Evolutionary conservation across 1,140 invertebrate species (phyloP).

Genomic region (Papilio polyxenes): DNA sequence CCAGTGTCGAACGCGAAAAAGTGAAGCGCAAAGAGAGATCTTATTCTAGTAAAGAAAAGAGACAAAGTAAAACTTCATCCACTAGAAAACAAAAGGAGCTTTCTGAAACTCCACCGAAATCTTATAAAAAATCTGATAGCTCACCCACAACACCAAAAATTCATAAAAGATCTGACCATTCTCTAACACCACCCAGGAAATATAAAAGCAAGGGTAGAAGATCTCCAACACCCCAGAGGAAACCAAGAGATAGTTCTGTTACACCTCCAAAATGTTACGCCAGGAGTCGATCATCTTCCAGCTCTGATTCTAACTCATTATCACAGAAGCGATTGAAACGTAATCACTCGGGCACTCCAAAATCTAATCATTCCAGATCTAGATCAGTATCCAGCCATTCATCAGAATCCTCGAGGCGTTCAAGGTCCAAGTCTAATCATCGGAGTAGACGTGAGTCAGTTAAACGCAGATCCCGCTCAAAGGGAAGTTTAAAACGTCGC

Average conservation of each 20-base stretch:
- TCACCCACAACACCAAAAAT: constrained; percentile 56
- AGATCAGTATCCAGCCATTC: constrained; percentile 47
- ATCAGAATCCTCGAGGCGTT: constrained; percentile 52
- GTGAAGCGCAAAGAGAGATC: constrained; percentile 47
- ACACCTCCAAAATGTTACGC: constrained; percentile 72
- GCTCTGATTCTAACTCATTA: constrained; percentile 59
- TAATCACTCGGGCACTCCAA: constrained; percentile 50
- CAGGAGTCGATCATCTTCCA: constrained; percentile 56
- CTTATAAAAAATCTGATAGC: constrained; percentile 54
- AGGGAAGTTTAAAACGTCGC: constrained; percentile 57
- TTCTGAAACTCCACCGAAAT: constrained; percentile 48
- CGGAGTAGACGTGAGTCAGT: constrained; percentile 36
- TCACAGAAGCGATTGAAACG: constrained; percentile 54
- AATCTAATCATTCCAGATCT: constrained; percentile 51
- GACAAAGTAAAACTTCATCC: constrained; percentile 51
- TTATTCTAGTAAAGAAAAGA: constrained; percentile 54
- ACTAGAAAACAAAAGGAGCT: constrained; percentile 51
- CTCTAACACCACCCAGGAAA: constrained; percentile 53
- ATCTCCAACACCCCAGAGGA: constrained; percentile 51
- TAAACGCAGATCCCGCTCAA: constrained; percentile 54
- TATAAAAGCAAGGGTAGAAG: constrained; percentile 58
- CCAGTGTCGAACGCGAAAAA: constrained; percentile 41
- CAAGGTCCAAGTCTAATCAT: constrained; percentile 53
- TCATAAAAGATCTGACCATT: constrained; percentile 49
- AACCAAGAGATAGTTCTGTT: constrained; percentile 62